Evolutionary conservation across 2,113 vertebrate genomes (phyloP).

Genomic region (Rhinolophus sinicus): DNA sequence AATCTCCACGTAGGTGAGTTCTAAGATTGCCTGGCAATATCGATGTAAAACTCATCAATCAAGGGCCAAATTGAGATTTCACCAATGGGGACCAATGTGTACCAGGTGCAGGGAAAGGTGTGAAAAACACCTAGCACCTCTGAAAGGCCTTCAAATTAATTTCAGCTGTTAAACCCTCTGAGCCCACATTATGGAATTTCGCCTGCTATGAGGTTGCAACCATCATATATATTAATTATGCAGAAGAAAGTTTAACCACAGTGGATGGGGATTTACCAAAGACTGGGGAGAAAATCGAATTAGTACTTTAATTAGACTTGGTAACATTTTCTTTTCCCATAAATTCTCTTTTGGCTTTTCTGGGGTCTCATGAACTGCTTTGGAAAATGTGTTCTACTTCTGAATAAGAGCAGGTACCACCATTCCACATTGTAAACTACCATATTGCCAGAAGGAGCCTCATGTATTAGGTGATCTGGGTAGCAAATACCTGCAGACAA

Average conservation of each 20-base stretch:
- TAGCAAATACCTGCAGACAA: not conserved
- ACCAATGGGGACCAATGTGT: not conserved
- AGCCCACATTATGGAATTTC: not conserved
- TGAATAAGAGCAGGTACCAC: not conserved
- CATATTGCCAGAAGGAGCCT: not conserved
- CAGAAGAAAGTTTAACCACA: not conserved
- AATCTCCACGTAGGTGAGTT: not conserved
- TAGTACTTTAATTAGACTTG: not conserved
- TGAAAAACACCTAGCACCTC: conserved; percentile 45
- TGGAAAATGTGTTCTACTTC: not conserved
- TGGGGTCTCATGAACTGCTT: not conserved
- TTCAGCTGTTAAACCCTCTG: conserved; percentile 18
- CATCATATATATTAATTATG: not conserved
- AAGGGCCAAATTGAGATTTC: not conserved
- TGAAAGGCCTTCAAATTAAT: conserved; percentile 55
- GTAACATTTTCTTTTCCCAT: not conserved
- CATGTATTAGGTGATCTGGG: not conserved
- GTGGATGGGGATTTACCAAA: not conserved
- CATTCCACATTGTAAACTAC: not conserved
- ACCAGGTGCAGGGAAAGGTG: not conserved
- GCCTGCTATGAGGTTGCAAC: not conserved
- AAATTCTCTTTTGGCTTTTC: not conserved
- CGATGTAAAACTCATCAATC: not conserved
- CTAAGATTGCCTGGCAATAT: not conserved
- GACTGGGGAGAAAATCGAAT: not conserved